Percentiles rank a stretch among this genome's conserved stretches.
Evolutionary conservation across 2,888 invertebrate species (phyloP).

Genomic region (Oegoconia quadripuncta): DNA sequence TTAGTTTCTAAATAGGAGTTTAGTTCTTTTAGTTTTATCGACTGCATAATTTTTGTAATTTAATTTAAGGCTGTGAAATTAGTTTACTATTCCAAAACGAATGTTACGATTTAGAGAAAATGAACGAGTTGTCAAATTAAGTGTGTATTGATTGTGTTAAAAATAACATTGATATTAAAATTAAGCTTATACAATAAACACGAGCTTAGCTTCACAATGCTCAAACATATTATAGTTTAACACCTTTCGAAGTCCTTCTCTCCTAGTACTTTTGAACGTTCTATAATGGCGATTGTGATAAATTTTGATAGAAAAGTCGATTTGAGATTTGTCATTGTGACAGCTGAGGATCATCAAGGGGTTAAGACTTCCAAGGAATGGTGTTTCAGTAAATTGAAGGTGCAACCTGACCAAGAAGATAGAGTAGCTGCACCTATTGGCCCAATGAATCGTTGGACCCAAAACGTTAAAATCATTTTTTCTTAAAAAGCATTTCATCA

Average conservation of each 20-base stretch:
- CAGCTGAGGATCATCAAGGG: too few species aligned
- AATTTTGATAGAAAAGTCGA: slow-evolving; percentile 7
- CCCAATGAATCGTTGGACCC: too few species aligned
- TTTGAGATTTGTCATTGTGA: too few species aligned
- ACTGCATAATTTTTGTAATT: neutral
- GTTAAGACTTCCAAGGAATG: too few species aligned
- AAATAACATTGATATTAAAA: slow-evolving; percentile 47
- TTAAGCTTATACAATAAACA: slow-evolving; percentile 45
- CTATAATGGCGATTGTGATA: slow-evolving; percentile 9
- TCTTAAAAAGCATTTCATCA: too few species aligned
- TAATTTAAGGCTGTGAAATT: slow-evolving; percentile 12
- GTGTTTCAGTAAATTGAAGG: too few species aligned
- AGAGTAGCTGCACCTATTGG: too few species aligned
- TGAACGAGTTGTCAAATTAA: slow-evolving; percentile 27
- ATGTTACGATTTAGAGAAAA: neutral
- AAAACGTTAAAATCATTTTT: too few species aligned
- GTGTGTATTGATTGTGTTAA: slow-evolving; percentile 21
- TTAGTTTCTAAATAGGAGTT: too few species aligned
- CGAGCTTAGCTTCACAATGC: slow-evolving; percentile 68
- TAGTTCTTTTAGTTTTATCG: neutral
- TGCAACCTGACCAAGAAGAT: too few species aligned
- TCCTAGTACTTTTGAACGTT: slow-evolving; percentile 30
- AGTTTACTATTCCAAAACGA: neutral
- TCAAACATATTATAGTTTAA: slow-evolving; percentile 45
- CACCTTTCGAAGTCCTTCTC: slow-evolving; percentile 30